Evolutionary conservation across 2,797 vertebrate species (phyloP).

Genomic region (Myotis planiceps): DNA sequence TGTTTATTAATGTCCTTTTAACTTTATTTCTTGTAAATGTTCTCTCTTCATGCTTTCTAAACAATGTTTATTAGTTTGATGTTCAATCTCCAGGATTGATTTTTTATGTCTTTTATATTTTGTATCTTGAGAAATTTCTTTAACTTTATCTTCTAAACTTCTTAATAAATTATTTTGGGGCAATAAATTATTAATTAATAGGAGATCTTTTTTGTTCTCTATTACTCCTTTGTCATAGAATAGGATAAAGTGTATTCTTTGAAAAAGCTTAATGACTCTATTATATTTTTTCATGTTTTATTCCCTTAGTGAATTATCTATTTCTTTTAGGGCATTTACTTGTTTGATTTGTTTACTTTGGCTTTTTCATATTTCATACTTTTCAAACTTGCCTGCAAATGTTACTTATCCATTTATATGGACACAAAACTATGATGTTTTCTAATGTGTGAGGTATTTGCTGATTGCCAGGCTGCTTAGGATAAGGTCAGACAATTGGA

Average conservation of each 20-base stretch:
- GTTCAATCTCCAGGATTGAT: not conserved
- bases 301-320: not conserved
- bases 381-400: not conserved
- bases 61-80: not conserved
- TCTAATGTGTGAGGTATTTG: not conserved
- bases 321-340: not conserved
- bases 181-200: not conserved
- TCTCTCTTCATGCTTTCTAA: not conserved
- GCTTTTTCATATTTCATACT: not conserved
- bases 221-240: not conserved
- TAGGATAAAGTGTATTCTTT: not conserved
- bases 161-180: not conserved
- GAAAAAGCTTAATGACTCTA: not conserved
- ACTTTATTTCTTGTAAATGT: not conserved
- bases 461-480: not conserved
- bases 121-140: not conserved
- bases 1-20: not conserved
- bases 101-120: not conserved
- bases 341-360: not conserved
- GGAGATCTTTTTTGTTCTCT: not conserved
- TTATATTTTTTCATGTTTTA: not conserved
- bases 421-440: not conserved
- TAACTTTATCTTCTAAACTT: constrained; percentile 2
- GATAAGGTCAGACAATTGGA: not conserved
- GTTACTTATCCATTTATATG: not conserved